A percentile compares a stretch with the other conserved stretches of the same genome.
Conservation (phyloP, 2,797 vertebrate genomes). For the Capromys pilorides region DNA sequence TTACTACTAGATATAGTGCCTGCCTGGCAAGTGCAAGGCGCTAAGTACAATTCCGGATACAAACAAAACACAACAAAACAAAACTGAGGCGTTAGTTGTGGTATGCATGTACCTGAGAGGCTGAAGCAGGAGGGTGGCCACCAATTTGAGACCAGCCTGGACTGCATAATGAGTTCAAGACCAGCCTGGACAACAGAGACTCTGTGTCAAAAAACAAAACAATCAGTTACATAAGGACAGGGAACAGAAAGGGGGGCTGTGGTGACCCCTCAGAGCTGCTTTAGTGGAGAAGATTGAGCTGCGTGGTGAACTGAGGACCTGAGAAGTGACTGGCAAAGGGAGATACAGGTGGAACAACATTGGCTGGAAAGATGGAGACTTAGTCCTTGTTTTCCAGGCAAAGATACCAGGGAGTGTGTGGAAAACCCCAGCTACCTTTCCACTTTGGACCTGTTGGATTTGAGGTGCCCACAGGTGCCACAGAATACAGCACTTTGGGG, state of each 20-base stretch:
- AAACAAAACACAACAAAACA: too few relatives aligned
- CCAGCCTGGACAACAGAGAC: neutral
- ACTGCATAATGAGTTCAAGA: neutral
- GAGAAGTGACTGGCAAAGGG: neutral
- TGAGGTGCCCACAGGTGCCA: neutral
- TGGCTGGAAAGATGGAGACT: neutral
- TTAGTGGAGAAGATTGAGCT: neutral
- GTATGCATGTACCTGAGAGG: neutral
- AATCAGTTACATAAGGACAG: neutral
- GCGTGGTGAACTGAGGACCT: neutral
- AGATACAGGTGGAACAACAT: neutral
- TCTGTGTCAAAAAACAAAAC: neutral
- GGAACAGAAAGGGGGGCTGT: neutral
- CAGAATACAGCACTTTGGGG: neutral
- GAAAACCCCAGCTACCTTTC: neutral
- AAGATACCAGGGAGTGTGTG: neutral
- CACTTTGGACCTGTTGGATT: neutral
- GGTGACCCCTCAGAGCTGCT: neutral
- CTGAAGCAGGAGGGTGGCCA: neutral
- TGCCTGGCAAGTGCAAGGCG: too few relatives aligned
- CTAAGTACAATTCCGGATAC: too few relatives aligned
- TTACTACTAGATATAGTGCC: too few relatives aligned
- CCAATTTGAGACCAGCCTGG: neutral
- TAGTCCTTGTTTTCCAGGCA: neutral
- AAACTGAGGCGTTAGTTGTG: fast-evolving